phyloP scores from a whole-genome alignment of 2,113 vertebrate species.

The Leptobrachium leishanense region DNA sequence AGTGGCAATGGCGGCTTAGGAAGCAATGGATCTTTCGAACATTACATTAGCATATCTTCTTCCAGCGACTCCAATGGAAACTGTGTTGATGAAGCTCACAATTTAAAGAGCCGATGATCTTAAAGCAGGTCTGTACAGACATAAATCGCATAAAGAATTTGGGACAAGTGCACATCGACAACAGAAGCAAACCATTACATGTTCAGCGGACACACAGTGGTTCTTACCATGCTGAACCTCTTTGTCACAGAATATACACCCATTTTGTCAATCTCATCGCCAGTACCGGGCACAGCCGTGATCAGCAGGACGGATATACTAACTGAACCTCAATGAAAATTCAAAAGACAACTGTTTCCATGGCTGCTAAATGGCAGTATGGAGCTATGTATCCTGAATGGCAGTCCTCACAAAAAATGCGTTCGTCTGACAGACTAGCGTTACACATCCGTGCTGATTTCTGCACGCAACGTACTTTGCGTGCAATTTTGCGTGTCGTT shows the following conservation, averaged over 20 bases:
- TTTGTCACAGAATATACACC: slow-evolving; percentile 98
- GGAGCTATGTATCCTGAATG: no score
- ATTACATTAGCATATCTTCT: slow-evolving; percentile 75
- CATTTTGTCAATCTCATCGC: not conserved
- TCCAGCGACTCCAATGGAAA: slow-evolving; percentile 79
- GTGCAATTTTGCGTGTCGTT: no score
- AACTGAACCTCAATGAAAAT: no score
- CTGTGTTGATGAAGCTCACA: slow-evolving; percentile 53
- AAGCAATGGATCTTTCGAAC: slow-evolving; percentile 83
- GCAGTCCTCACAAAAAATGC: no score
- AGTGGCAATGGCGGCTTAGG: slow-evolving; percentile 84
- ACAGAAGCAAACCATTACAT: slow-evolving; percentile 71
- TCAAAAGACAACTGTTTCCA: no score
- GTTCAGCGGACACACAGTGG: slow-evolving; percentile 98
- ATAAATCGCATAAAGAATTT: slow-evolving; percentile 77
- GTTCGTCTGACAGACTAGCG: no score
- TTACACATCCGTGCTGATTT: no score
- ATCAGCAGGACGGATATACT: no score
- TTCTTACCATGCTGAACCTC: slow-evolving; percentile 97
- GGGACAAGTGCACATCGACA: slow-evolving; percentile 74
- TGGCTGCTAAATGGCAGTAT: no score
- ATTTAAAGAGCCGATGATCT: slow-evolving; percentile 66
- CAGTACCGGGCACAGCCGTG: no score
- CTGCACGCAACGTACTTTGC: no score
- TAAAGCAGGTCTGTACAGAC: slow-evolving; percentile 79